Base-by-base conservation (phyloP, 1,140 invertebrate genomes). In the Stegodyphus mimosarum region DNA sequence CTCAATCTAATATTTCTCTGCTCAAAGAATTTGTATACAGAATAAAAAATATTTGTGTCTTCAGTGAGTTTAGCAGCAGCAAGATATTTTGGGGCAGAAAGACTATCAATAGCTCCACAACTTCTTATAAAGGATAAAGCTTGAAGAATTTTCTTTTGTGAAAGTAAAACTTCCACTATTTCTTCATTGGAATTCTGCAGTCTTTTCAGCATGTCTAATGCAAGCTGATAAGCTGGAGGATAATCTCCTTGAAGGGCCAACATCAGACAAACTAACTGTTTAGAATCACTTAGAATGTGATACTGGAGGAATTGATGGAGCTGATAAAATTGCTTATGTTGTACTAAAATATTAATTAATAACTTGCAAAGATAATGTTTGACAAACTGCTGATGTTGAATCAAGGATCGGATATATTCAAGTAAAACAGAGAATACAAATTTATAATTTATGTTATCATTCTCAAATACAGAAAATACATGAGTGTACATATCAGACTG, bases 141-240 rank as follows among this genome's bases (percentile, higher is more conserved):
- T 53, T 93, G 89, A 88, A 95, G 90, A 87, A 95, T 92, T 84
- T 94, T 93, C 78, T 94, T 92, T 88, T 95, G 94, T 0, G 94
- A 95, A 2, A 95, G 89, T 7, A 95, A 89, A 55, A 95, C 94
- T 91, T 95, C 95, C 83, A 94, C 93, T 86, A 95, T 95, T 90
- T 97, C 95, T 91, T 97, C 96, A 90, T 93, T 92, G 18, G 95
- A 92, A 6, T 95, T 96, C 85, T 93, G 93, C 33, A 99, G 91
- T 87, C 97, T 92, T 90, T 95, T 94, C 70, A 99, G 91, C 97
- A 99, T 99, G 90, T 99, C 97, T 17, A 99, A 91, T 10, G 97
- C 97, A 60, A 99, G 91, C 90, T 99, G 97, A 88, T 95, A 94
- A 33, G 96, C 95, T 49, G 96, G 94, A 63, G 95, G 93, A 91